phyloP scores from a whole-genome alignment of 2,113 vertebrate species.

The mouse (Mus musculus) region DNA sequence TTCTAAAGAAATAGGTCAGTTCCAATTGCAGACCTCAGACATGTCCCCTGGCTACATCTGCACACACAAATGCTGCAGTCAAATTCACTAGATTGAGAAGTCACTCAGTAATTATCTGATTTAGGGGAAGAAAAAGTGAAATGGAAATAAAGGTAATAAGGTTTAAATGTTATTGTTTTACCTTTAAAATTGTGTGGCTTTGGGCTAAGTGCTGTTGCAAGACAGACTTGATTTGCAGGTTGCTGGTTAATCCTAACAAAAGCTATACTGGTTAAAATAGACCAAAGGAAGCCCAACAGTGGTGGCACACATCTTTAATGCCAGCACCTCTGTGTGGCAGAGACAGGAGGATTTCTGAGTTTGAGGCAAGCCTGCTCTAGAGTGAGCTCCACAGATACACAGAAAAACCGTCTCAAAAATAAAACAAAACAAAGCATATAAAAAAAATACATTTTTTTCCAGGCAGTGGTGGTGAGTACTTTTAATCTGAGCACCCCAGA shows the following conservation, averaged over 20 bases:
- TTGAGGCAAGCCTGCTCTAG: neutral
- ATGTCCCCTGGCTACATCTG: neutral
- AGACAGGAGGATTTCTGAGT: neutral
- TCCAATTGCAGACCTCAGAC: neutral
- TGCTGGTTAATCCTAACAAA: neutral
- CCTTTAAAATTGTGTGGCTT: slow-evolving; percentile 35
- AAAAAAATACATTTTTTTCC: neutral
- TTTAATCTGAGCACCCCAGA: neutral
- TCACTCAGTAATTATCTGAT: slow-evolving; percentile 4
- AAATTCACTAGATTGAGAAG: neutral
- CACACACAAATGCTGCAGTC: neutral
- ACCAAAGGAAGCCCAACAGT: neutral
- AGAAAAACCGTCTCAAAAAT: neutral
- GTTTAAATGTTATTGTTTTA: slow-evolving; percentile 12
- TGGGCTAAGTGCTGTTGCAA: neutral
- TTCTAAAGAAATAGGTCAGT: slow-evolving; percentile 38
- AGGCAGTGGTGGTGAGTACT: too few species aligned
- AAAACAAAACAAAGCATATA: neutral
- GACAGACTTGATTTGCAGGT: neutral
- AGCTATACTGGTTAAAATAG: slow-evolving; percentile 2
- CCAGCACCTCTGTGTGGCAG: neutral
- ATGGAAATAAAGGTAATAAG: slow-evolving; percentile 4
- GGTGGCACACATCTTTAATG: neutral
- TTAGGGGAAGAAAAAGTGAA: neutral
- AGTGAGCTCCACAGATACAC: neutral